Percentiles rank a stretch among this genome's conserved stretches.
Conservation (phyloP, 2,113 vertebrate genomes). For the Monarcha castaneiventris region DNA sequence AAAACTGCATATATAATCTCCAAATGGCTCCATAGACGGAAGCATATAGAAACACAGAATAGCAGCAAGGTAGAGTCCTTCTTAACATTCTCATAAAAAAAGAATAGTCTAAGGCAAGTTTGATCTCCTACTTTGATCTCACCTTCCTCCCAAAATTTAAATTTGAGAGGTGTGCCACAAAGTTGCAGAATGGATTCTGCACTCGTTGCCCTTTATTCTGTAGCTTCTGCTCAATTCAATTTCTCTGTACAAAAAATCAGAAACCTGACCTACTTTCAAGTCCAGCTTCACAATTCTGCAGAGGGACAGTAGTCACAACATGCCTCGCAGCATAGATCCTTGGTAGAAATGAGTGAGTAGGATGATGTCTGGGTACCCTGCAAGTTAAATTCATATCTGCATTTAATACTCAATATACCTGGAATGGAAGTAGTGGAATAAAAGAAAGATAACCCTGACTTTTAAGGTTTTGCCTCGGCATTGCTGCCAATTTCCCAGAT, state of each 20-base stretch:
- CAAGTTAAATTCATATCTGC: neutral
- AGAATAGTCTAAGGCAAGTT: neutral
- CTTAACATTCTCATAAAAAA: neutral
- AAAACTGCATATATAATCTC: neutral
- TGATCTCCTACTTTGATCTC: neutral
- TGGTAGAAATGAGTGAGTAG: neutral
- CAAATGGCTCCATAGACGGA: neutral
- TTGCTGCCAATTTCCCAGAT: neutral
- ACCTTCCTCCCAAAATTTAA: neutral
- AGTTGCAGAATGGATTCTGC: neutral
- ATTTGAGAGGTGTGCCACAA: neutral
- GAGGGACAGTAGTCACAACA: neutral
- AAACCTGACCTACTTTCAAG: neutral
- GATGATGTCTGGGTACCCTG: neutral
- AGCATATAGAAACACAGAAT: neutral
- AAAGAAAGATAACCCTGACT: neutral
- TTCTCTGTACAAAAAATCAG: neutral
- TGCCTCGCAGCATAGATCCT: neutral
- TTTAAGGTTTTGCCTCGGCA: neutral
- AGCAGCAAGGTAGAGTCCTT: neutral
- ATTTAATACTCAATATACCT: neutral
- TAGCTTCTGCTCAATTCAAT: neutral
- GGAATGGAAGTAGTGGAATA: neutral
- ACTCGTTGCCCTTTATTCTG: neutral
- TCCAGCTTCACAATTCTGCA: neutral